Evolutionary conservation across 2,888 invertebrate species (phyloP).

Genomic region (Archaeoteleia sp.): DNA sequence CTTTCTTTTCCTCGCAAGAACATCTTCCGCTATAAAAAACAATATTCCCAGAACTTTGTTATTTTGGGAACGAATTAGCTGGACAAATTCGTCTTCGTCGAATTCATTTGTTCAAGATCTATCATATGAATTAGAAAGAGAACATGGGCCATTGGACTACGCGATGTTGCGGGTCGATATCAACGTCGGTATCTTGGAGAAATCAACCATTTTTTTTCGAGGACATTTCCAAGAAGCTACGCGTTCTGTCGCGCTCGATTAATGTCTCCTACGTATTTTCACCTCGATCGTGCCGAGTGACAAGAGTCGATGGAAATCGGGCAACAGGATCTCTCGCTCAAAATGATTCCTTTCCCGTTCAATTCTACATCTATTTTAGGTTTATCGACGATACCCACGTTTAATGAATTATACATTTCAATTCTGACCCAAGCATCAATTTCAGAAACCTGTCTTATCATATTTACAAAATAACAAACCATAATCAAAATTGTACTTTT

Average conservation of each 20-base stretch:
- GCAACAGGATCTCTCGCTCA: slow-evolving; percentile 4
- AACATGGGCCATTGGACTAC: slow-evolving; percentile 29
- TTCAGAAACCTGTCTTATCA: no score
- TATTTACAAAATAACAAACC: no score
- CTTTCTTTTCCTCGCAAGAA: neutral
- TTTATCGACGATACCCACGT: no score
- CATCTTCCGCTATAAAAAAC: slow-evolving; percentile 14
- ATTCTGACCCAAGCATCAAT: no score
- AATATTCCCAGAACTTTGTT: slow-evolving; percentile 34
- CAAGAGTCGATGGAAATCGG: slow-evolving; percentile 40
- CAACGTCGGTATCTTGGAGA: slow-evolving; percentile 36
- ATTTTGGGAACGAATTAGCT: slow-evolving; percentile 43
- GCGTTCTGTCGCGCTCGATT: slow-evolving; percentile 48
- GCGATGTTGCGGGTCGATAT: slow-evolving; percentile 43
- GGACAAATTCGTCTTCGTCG: slow-evolving; percentile 49
- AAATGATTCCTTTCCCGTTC: no score
- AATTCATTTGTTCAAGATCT: slow-evolving; percentile 36
- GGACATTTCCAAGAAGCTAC: slow-evolving; percentile 47
- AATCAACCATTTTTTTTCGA: slow-evolving; percentile 39
- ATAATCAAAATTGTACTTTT: no score
- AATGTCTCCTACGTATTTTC: slow-evolving; percentile 47
- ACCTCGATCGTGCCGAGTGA: slow-evolving; percentile 28
- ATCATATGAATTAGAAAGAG: slow-evolving; percentile 43
- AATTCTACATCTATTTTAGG: no score
- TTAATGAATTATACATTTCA: no score